Percentiles rank a stretch among this genome's conserved stretches.
phyloP scores from a whole-genome alignment of 2,888 invertebrate species.

The Aphidoletes aphidimyza region DNA sequence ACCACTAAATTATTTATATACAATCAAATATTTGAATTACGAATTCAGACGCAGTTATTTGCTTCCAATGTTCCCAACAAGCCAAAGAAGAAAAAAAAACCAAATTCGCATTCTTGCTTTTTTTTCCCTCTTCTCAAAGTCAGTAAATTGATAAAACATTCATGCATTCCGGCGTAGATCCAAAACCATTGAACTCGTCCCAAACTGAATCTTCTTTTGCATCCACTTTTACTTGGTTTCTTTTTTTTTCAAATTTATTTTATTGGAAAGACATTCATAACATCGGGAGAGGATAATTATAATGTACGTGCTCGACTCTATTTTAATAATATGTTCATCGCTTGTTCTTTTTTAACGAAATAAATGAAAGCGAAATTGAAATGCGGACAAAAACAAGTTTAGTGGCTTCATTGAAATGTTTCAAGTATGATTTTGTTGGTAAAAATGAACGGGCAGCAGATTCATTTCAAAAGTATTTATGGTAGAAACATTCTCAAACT shows the following conservation, averaged over 20 bases:
- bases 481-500: background rate
- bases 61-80: no score
- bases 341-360: no score
- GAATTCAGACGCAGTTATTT: background rate
- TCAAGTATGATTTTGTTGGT: background rate
- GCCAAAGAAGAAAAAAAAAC: background rate
- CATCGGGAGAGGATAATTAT: background rate
- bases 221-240: background rate
- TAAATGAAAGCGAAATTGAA: background rate
- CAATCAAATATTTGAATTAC: background rate
- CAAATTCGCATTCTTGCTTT: background rate
- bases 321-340: no score
- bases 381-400: background rate
- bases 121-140: background rate
- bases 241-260: background rate
- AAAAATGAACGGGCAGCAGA: no score
- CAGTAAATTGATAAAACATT: background rate
- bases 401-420: background rate
- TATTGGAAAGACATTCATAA: background rate
- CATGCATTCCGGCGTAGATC: background rate
- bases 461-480: background rate
- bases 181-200: background rate
- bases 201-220: background rate
- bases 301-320: background rate
- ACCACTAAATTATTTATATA: background rate